Evolutionary conservation across 2,797 vertebrate genomes (phyloP).

Genomic region (Cephalopachus bancanus): DNA sequence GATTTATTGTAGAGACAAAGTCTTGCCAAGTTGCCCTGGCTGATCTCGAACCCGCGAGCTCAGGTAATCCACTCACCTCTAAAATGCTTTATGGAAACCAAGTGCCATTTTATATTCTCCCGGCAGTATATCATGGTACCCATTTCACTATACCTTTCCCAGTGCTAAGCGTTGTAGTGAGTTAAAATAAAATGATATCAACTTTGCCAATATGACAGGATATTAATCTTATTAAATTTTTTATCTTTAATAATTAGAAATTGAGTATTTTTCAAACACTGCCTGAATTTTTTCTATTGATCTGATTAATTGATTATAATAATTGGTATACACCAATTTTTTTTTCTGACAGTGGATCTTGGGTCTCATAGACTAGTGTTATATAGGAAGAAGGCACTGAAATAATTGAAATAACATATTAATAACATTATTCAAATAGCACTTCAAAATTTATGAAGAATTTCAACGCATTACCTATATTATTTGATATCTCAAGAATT

Average conservation of each 20-base stretch:
- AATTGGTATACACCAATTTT: neutral
- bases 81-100: constrained; percentile 43
- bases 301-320: constrained; percentile 15
- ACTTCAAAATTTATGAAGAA: constrained; percentile 41
- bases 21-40: too few species aligned
- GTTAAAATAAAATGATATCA: neutral
- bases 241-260: constrained; percentile 45
- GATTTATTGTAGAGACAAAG: too few species aligned
- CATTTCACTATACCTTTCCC: neutral
- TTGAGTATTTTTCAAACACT: neutral
- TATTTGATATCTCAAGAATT: constrained; percentile 38
- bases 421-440: neutral
- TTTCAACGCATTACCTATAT: constrained; percentile 1
- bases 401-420: constrained; percentile 47
- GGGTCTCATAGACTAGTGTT: neutral
- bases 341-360: neutral
- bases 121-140: neutral
- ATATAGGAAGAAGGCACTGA: neutral
- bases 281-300: constrained; percentile 7
- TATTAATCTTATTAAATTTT: constrained; percentile 63
- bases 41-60: too few species aligned
- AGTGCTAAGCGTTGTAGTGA: neutral
- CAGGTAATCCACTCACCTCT: too few species aligned
- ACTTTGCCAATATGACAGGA: neutral
- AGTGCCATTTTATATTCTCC: constrained; percentile 10